phyloP scores from a whole-genome alignment of 2,888 invertebrate genomes.

The Phengaris arion region DNA sequence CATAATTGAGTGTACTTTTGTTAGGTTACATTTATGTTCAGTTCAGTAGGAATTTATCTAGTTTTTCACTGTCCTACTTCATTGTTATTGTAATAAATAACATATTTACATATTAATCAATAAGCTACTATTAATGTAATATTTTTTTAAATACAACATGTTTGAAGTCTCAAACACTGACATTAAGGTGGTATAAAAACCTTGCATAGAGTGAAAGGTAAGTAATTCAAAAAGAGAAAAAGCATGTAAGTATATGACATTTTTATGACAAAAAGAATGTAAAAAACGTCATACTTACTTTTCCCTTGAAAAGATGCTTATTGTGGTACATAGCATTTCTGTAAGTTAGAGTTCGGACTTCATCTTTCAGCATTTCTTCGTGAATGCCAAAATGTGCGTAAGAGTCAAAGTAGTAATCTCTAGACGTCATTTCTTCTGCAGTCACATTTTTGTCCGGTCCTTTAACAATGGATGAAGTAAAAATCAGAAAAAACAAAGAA shows the following conservation, averaged over 20 bases:
- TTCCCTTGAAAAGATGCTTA: constrained; percentile 96
- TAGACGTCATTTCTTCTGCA: constrained; percentile 98
- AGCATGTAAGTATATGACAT: not conserved
- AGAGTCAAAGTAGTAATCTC: constrained; percentile 99
- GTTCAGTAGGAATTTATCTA: not conserved
- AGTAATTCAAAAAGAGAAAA: not conserved
- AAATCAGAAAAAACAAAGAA: constrained; percentile 38
- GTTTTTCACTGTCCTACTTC: not conserved
- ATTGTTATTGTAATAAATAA: not conserved
- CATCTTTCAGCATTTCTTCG: constrained; percentile 99
- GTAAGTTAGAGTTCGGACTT: constrained; percentile 98
- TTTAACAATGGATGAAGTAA: constrained; percentile 43
- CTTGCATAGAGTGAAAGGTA: not conserved
- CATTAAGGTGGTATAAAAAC: not conserved
- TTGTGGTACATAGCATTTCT: constrained; percentile 99
- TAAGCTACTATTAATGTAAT: not conserved
- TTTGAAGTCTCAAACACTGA: not conserved
- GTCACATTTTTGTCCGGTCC: constrained; percentile 79
- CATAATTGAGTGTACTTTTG: not conserved
- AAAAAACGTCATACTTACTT: constrained; percentile 65
- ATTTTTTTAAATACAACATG: not conserved
- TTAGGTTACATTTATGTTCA: not conserved
- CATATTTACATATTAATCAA: not conserved
- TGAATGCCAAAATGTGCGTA: constrained; percentile 99
- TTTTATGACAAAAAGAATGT: not conserved